These are phyloP conservation scores for Erebia epiphron DNA, from an alignment of 2,888 invertebrate species.

Conservation along the genomic window DNA sequence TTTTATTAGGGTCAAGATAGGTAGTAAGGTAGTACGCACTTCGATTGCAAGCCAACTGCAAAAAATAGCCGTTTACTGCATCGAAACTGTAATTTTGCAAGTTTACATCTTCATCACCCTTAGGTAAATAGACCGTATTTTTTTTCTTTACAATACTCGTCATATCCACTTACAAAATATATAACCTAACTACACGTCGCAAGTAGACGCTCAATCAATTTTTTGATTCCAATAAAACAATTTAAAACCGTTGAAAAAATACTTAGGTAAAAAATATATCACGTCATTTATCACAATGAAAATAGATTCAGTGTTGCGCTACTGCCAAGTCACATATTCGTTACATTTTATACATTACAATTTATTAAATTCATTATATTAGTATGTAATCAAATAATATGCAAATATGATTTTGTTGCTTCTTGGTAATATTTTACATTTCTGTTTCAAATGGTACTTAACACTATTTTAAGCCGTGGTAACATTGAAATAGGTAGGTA, in stretches of 20 bases:
- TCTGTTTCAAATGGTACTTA: background rate
- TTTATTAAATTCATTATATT: conserved; percentile 11
- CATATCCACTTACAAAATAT: conserved; percentile 2
- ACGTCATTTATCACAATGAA: conserved; percentile 34
- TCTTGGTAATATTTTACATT: background rate
- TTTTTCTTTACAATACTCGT: conserved; percentile 2
- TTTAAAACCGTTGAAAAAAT: conserved; percentile 15
- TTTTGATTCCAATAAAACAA: conserved; percentile 4
- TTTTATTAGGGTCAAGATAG: background rate
- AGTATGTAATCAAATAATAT: background rate
- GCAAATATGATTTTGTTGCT: conserved; percentile 5
- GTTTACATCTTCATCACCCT: too few relatives aligned
- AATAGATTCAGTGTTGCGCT: conserved; percentile 34
- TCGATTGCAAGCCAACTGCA: too few relatives aligned
- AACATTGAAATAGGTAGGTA: conserved; percentile 8
- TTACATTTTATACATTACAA: conserved; percentile 4
- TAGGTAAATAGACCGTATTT: background rate
- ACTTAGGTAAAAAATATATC: conserved; percentile 26
- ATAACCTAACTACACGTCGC: conserved; percentile 14
- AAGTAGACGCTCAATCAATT: conserved; percentile 3
- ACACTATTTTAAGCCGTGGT: background rate
- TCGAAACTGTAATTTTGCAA: too few relatives aligned
- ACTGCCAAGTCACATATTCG: conserved; percentile 30
- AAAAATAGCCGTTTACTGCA: too few relatives aligned
- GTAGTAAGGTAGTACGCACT: too few relatives aligned